Conservation (phyloP, 2,113 vertebrate genomes). For the Theristicus caerulescens region DNA sequence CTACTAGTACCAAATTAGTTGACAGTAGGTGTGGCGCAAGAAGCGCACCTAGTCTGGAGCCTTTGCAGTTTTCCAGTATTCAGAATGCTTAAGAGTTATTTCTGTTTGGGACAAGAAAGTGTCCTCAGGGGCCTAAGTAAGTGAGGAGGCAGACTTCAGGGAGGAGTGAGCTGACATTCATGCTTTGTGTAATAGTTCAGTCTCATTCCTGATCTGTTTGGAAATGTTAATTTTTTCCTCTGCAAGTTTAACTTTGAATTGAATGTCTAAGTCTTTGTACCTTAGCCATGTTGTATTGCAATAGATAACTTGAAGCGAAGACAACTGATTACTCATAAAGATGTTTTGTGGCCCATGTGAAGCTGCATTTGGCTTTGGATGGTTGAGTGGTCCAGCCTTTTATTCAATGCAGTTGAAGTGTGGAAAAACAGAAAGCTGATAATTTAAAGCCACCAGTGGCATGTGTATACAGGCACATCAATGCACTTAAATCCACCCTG, state of each 20-base stretch:
- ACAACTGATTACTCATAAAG: not conserved
- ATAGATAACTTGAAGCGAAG: not conserved
- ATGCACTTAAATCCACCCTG: not conserved
- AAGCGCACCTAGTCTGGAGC: not conserved
- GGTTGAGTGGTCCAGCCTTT: not conserved
- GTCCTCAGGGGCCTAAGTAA: not conserved
- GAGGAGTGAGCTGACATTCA: not conserved
- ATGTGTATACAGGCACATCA: not conserved
- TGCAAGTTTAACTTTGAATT: not conserved
- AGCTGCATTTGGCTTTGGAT: not conserved
- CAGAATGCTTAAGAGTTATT: fast-evolving
- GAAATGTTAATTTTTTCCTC: not conserved
- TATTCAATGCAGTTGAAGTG: not conserved
- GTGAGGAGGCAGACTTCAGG: not conserved
- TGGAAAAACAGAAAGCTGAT: not conserved
- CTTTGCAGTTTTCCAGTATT: not conserved
- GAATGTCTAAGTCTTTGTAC: not conserved
- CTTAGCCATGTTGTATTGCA: not conserved
- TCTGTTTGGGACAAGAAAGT: not conserved
- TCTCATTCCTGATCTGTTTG: not conserved
- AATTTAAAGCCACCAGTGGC: not conserved
- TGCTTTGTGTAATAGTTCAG: not conserved
- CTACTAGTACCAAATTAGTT: not conserved
- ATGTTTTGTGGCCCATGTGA: not conserved
- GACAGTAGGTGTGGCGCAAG: not conserved